A percentile compares a stretch with the other conserved stretches of the same genome.
Evolutionary conservation across 2,113 vertebrate genomes (phyloP).

Genomic region (Brachypodius melanocephalos): DNA sequence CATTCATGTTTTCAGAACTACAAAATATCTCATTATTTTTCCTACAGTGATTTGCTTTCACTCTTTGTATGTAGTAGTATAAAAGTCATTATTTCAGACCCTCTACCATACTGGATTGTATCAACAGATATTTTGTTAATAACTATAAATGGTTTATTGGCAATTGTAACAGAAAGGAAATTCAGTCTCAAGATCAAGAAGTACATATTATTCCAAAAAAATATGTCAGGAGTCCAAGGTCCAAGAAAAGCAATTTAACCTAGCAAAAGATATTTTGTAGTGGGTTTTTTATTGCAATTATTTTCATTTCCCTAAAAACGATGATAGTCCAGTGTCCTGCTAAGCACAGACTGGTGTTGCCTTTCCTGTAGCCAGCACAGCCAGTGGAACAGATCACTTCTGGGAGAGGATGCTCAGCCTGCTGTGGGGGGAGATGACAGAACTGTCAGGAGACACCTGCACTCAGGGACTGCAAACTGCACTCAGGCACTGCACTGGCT

Average conservation of each 20-base stretch:
- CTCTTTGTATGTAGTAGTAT: not conserved
- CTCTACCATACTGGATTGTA: not conserved
- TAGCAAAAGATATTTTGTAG: not conserved
- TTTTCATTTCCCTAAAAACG: not conserved
- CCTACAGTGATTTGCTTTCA: not conserved
- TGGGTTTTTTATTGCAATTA: not conserved
- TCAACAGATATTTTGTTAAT: not conserved
- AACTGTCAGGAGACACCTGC: not conserved
- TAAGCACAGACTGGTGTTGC: not conserved
- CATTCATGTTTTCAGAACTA: not conserved
- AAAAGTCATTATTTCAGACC: not conserved
- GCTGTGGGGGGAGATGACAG: fast-evolving
- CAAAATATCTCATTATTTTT: not conserved
- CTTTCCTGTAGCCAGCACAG: not conserved
- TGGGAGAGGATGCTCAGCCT: not conserved
- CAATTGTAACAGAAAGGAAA: not conserved
- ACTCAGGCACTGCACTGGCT: not conserved
- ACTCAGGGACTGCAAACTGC: not conserved
- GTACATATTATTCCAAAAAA: not conserved
- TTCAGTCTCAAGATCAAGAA: not conserved
- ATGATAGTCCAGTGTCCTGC: not conserved
- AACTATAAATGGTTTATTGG: not conserved
- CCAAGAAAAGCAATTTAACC: not conserved
- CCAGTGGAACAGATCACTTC: not conserved
- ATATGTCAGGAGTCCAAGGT: not conserved